Evolutionary conservation across 1,140 invertebrate species (phyloP), one percentile per base, ranked within the genome.

Genomic region (Nomia melanderi): DNA sequence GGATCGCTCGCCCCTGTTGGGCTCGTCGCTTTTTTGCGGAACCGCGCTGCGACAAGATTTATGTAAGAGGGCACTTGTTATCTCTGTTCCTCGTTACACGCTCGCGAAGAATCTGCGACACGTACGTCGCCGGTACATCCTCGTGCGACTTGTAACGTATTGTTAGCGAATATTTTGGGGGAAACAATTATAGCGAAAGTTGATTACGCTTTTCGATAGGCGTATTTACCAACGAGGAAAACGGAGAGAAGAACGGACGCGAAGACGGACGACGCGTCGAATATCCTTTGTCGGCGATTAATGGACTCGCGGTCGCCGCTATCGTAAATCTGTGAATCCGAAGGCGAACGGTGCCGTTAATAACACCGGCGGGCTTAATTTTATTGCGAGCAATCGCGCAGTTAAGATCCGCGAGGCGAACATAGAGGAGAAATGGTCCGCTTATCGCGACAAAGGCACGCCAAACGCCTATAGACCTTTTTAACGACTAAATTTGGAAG

Each of bases 31-130:
- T 14, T 33, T 57, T 57, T 29, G 20, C n/a, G 23, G 8, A 17
- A 27, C 25, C n/a, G 62, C n/a, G 31, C 65, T 23, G n/a, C n/a
- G 25, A 44, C 14, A 78, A 23, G 71, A 78, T 74, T 74, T 78
- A 31, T 72, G 54, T 78, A 44, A 14, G 36, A 11, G 47, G 20
- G 8, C 41, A 44, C 41, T 44, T 4, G 41, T 44, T 44, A 44
- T 44, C 41, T 44, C 41, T 17, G 14, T 44, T 44, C 14, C 41
- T 44, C 41, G 41, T 44, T 44, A 50, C 20, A 50, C 20, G 47
- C n/a, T 50, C 47, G 20, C 41, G 6, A n/a, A n/a, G 47, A n/a
- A 50, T 50, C 41, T 44, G 12, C 41, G 2, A 44, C 41, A 17
- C 41, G 41, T 44, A 0, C 41, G 41, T 44, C 8, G 12, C 12